These are phyloP conservation scores for Mesorhabditis spiculigera DNA, from an alignment of 2,888 invertebrate genomes.

Conservation along the genomic window DNA sequence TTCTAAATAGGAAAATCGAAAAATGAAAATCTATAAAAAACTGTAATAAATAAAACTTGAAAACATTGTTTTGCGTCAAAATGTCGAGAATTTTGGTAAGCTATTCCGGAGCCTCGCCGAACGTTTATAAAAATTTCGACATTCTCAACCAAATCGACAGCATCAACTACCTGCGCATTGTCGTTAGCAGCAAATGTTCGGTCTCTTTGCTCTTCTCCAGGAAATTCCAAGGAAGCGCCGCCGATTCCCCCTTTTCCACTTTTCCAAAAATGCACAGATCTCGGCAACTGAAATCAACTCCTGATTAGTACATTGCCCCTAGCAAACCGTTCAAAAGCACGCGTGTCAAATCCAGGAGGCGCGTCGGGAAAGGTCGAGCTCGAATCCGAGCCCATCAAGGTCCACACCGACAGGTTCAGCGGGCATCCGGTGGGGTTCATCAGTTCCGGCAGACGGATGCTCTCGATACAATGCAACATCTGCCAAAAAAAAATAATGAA, in stretches of 20 bases:
- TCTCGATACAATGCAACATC: not conserved
- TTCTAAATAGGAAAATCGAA: not conserved
- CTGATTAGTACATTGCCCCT: too few relatives aligned
- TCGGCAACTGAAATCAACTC: not conserved
- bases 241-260: not conserved
- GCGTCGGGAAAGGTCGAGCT: not conserved
- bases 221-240: not conserved
- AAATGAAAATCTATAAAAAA: too few relatives aligned
- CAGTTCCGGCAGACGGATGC: constrained; percentile 12
- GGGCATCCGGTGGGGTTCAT: constrained; percentile 10
- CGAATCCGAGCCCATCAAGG: constrained; percentile 5
- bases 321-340: constrained; percentile 12
- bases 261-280: constrained; percentile 4
- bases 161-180: not conserved
- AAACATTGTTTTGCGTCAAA: too few relatives aligned
- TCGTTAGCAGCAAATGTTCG: not conserved
- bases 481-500: not conserved
- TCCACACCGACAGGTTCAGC: constrained; percentile 14
- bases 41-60: too few relatives aligned
- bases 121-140: not conserved
- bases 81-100: not conserved
- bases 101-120: not conserved
- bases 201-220: not conserved
- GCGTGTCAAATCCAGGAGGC: constrained; percentile 15
- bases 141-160: not conserved